Evolutionary conservation across 1,140 invertebrate species (phyloP), one percentile per base, ranked within the genome.

Genomic region (Hetaerina americana): DNA sequence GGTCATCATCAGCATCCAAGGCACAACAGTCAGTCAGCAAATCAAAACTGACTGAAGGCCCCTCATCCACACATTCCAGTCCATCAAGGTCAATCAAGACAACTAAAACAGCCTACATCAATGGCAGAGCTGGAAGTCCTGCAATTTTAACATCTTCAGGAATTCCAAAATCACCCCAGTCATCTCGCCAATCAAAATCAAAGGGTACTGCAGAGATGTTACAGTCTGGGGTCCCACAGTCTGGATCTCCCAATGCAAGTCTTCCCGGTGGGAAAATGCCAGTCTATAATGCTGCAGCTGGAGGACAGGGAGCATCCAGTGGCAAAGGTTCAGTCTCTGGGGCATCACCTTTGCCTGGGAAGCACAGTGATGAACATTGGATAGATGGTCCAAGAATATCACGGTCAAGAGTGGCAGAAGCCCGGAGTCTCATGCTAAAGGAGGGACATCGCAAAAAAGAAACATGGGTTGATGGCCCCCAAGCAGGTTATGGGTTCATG

Each of bases 401-500:
- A 0, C 91, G 92, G 76, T 91, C 88, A 8, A 90, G 89, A 78
- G 87, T 93, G n/a, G 90, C 89, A 0, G 91, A 92, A 80, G 91
- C 89, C 0, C 81, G 90, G 67, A 89, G 91, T 77, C 84, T 93
- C 76, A 57, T 57, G 40, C 85, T 92, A 76, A 91, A 92, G 79
- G 88, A 92, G 83, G 82, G 88, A 18, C 85, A 83, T 74, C 90
- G 91, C 77, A 91, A 91, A 78, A 82, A 87, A 69, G 95, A 96
- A 82, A 95, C 92, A 0, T 97, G 95, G 95, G 92, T 97, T 67
- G 95, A 97, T 81, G 95, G 95, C 0, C 95, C 94, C 1, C 69
- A 70, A n/a, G 69, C 69, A 12, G 72, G 74, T n/a, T 93, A 93
- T 76, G 92, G 92, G 1, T 94, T 92, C 76, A 94, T 95, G 92